A percentile compares a stretch with the other conserved stretches of the same genome.
Evolutionary conservation across 2,888 invertebrate species (phyloP).

Genomic region (Sialis fuliginosa): DNA sequence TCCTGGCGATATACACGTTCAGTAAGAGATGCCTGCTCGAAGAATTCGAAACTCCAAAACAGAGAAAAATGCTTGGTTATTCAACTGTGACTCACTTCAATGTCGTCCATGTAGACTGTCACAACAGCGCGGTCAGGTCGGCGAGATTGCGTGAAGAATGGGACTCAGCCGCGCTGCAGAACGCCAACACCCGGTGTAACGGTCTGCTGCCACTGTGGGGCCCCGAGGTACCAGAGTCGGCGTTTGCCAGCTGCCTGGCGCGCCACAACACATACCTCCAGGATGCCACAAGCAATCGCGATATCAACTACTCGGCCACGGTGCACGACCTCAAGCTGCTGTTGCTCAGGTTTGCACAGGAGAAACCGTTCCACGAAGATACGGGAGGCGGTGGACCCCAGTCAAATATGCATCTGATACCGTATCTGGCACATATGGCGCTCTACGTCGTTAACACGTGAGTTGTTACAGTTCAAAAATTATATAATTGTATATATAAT

Average conservation of each 20-base stretch:
- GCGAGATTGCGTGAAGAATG: constrained; percentile 69
- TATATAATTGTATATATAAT: too few species aligned
- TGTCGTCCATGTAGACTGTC: constrained; percentile 95
- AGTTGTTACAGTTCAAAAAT: constrained; percentile 18
- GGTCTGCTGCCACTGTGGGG: constrained; percentile 94
- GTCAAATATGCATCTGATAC: constrained; percentile 92
- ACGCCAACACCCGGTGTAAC: constrained; percentile 95
- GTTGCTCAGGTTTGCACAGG: constrained; percentile 75
- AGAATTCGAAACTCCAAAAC: constrained; percentile 68
- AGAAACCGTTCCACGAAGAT: constrained; percentile 93
- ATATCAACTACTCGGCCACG: constrained; percentile 63
- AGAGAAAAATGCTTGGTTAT: constrained; percentile 74
- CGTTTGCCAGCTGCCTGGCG: constrained; percentile 85
- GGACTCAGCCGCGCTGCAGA: constrained; percentile 95
- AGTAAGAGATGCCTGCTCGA: constrained; percentile 90
- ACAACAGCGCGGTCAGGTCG: constrained; percentile 81
- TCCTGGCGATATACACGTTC: constrained; percentile 91
- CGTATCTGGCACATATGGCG: constrained; percentile 85
- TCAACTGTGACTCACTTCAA: constrained; percentile 97
- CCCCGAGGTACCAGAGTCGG: constrained; percentile 71
- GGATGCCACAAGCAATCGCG: constrained; percentile 54
- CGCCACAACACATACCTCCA: constrained; percentile 75
- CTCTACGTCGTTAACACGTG: constrained; percentile 84
- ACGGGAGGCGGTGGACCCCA: constrained; percentile 94
- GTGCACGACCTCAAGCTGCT: constrained; percentile 87